Evolutionary conservation across 1,140 invertebrate genomes (phyloP), one percentile per base, ranked within the genome.

Genomic region (Ips nitidus): DNA sequence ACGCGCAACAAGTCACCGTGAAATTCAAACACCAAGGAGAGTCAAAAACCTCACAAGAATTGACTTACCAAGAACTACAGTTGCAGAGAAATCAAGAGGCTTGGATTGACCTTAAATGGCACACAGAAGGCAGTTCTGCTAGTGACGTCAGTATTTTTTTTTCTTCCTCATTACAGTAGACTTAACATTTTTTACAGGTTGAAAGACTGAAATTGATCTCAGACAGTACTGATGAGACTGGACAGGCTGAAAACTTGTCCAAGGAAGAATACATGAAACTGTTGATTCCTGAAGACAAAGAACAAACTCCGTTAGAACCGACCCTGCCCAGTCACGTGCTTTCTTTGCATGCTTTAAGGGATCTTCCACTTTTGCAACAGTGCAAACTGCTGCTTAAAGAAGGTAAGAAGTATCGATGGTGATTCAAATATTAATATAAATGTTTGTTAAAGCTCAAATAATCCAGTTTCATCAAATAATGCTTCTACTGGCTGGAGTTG

Each of bases 61-160:
- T 90, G 40, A 72, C 62, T 5, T 95, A 87, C 77, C 86, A 90
- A 47, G 88, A 86, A 57, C 84, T 93, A 38, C 82, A 88, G 5
- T 88, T 91, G 74, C 87, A 87, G 71, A 87, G 86, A 72, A 84
- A 87, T 0, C 88, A 91, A 74, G 94, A 97, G 78, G 83, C 87
- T 0, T 97, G 94, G 94, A 68, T 86, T 83, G 41, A 83, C 86
- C 79, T 84, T 87, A 69, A 83, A 86, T 59, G 88, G 91, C 74
- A 86, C 87, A 75, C 78, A 38, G 53, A 69, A 42, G 72, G 73
- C 60, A 73, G 62, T 64, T 73, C 71, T 8, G 53, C 75, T 36
- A 78, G 68, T 63, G 73, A 79, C 63, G 75, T 72, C 66, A 50
- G 74, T 22, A 22, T 22, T 22, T 22, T 22, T 22, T 22, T 22